Conservation (phyloP, 2,888 invertebrate genomes). For the Thysanoteuthis rhombus region DNA sequence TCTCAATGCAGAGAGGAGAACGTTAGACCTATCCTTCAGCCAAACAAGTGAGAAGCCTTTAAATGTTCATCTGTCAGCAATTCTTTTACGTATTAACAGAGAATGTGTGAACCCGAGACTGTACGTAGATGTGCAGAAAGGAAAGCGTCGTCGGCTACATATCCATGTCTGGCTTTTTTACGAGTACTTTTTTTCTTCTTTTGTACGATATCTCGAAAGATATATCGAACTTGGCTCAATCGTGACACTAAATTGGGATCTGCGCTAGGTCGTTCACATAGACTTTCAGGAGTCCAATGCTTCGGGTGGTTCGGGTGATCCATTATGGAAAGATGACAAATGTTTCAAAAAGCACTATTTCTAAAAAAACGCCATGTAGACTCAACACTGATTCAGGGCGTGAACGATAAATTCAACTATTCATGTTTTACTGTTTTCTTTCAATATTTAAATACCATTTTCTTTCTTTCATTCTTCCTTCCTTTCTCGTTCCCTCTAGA, state of each 20-base stretch:
- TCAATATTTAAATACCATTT: too few relatives aligned
- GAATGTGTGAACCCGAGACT: neutral
- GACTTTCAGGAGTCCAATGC: neutral
- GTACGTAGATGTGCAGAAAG: neutral
- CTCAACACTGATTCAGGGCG: too few relatives aligned
- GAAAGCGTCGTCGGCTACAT: neutral
- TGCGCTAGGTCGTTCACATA: neutral
- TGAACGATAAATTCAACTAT: too few relatives aligned
- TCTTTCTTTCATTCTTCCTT: too few relatives aligned
- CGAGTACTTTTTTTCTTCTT: neutral
- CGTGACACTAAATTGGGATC: neutral
- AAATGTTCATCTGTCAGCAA: too few relatives aligned
- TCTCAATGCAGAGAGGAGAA: too few relatives aligned
- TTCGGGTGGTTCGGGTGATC: neutral
- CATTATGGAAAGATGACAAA: neutral
- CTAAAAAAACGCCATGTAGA: too few relatives aligned
- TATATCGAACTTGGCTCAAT: neutral
- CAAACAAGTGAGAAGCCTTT: too few relatives aligned
- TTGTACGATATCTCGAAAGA: neutral
- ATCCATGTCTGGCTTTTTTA: neutral
- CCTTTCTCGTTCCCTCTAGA: too few relatives aligned
- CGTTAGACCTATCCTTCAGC: too few relatives aligned
- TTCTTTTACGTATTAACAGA: neutral
- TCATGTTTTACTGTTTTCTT: too few relatives aligned
- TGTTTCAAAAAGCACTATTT: too few relatives aligned